Evolutionary conservation across 2,888 invertebrate species (phyloP), one percentile per base, ranked within the genome.

Genomic region (Pardosa pseudoannulata): DNA sequence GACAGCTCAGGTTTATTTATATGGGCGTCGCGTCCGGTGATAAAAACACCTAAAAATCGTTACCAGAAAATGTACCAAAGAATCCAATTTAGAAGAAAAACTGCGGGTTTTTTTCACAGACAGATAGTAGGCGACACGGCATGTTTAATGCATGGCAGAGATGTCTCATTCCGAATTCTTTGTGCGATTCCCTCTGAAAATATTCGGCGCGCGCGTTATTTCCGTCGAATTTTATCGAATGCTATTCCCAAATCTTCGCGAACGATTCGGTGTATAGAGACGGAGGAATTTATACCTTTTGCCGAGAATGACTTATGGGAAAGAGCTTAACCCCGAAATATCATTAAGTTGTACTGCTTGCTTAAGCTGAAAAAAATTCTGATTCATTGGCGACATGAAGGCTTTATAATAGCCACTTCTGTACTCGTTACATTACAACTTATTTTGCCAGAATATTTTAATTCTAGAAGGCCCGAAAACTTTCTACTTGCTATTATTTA

Each of bases 1-100:
- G 56, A 2, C n/a, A 23, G 23, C 1, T 56, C 5, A 23, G n/a
- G 1, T 56, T 56, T 23, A 23, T 56, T 23, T 16, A 23, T 56
- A 19, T 1, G 41, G 13, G 16, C 2, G 41, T n/a, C 23, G 19
- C 56, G 3, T 56, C 3, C 5, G 5, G 23, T 23, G 56, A 16
- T 23, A 23, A 23, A 56, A 56, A 23, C 56, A 23, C 6, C 56
- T 23, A 23, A 11, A 23, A 56, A 56, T 23, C 23, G 56, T 23
- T 56, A 56, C 56, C 56, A 16, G 23, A 56, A 56, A 19, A 23
- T 56, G 56, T 23, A 56, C 56, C 56, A 23, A 56, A 56, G 11
- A 56, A 56, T 56, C 56, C 56, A 56, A 56, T 56, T 56, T 23
- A 0, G 23, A 56, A 56, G 56, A 56, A 56, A 56, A 56, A 19